These are phyloP conservation scores for Euzophera pinguis DNA, from an alignment of 2,888 invertebrate genomes.

Conservation along the genomic window DNA sequence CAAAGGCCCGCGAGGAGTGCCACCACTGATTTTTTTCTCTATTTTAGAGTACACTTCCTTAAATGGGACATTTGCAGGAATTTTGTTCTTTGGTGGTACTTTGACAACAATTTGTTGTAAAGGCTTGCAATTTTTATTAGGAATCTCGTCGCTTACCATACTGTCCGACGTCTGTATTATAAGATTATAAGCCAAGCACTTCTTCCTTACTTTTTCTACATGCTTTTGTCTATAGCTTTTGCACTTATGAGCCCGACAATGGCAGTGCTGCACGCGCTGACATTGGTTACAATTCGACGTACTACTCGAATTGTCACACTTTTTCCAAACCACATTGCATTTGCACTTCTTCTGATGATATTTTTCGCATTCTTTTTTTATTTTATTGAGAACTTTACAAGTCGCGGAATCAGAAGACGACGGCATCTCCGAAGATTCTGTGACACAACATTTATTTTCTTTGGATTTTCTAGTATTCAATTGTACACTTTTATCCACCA, in stretches of 20 bases:
- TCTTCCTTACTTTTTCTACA: constrained; percentile 51
- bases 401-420: constrained; percentile 62
- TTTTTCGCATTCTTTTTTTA: constrained; percentile 65
- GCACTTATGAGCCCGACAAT: constrained; percentile 54
- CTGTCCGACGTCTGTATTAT: constrained; percentile 72
- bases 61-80: constrained; percentile 41
- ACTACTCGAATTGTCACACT: constrained; percentile 57
- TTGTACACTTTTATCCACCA: constrained; percentile 50
- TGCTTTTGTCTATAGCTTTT: constrained; percentile 43
- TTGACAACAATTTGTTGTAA: constrained; percentile 63
- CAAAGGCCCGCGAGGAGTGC: constrained; percentile 30
- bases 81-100: constrained; percentile 53
- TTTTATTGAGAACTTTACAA: constrained; percentile 61
- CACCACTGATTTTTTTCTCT: constrained; percentile 33
- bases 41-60: constrained; percentile 50
- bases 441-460: constrained; percentile 26
- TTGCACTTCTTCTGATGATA: constrained; percentile 62
- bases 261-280: constrained; percentile 50
- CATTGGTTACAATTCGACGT: constrained; percentile 64
- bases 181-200: constrained; percentile 66
- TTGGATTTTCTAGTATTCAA: constrained; percentile 37
- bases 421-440: constrained; percentile 55
- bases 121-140: constrained; percentile 33
- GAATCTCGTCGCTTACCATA: constrained; percentile 52
- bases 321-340: constrained; percentile 29